phyloP scores from a whole-genome alignment of 2,888 invertebrate genomes.

The Stenodema calcarata region DNA sequence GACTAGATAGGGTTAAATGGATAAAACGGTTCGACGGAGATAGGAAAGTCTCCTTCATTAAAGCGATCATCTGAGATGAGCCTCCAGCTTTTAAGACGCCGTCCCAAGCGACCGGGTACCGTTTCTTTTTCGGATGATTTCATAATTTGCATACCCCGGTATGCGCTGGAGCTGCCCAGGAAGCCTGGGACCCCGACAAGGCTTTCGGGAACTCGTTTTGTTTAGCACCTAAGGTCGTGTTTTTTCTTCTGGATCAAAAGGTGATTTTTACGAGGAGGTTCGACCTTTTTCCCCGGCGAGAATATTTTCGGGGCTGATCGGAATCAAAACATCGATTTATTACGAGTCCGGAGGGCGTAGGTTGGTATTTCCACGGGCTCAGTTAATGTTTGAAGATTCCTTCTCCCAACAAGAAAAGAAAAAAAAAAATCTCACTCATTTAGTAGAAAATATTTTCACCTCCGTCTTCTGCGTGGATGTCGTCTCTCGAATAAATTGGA shows the following conservation, averaged over 20 bases:
- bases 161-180: background rate
- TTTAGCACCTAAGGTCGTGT: slow-evolving; percentile 2
- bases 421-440: no score
- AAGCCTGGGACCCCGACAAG: background rate
- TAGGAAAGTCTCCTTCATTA: background rate
- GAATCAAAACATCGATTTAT: background rate
- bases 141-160: slow-evolving; percentile 21
- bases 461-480: background rate
- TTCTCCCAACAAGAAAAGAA: no score
- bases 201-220: background rate
- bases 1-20: background rate
- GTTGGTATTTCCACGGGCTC: background rate
- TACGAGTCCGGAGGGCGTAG: background rate
- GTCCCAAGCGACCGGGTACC: background rate
- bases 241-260: background rate
- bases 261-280: background rate
- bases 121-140: slow-evolving; percentile 2
- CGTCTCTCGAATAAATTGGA: no score
- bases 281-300: background rate
- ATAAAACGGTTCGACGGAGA: background rate
- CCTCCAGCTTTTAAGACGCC: background rate
- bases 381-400: background rate
- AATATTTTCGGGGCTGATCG: background rate
- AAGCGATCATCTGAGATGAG: background rate
- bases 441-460: no score